These are phyloP conservation scores for Philereme vetulata DNA, from an alignment of 2,888 invertebrate genomes.

Conservation along the genomic window DNA sequence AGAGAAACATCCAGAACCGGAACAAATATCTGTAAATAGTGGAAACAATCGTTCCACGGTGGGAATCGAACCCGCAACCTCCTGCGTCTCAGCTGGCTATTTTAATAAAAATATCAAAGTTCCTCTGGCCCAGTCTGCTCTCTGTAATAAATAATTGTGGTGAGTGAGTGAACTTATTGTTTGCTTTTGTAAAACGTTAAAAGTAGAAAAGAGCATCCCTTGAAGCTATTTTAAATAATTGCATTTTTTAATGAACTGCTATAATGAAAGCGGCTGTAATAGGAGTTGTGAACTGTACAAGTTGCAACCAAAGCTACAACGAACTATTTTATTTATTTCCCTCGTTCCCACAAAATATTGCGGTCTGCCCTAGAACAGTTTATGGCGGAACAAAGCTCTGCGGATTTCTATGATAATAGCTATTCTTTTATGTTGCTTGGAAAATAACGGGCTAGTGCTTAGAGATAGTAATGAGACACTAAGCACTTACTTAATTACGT, in stretches of 20 bases:
- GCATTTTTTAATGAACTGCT: constrained; percentile 14
- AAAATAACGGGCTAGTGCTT: constrained; percentile 19
- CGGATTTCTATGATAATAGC: constrained; percentile 32
- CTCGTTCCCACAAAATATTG: constrained; percentile 24
- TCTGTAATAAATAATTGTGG: no score
- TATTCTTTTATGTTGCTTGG: constrained; percentile 20
- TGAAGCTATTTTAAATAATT: constrained; percentile 14
- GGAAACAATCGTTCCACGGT: no score
- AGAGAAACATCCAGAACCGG: no score
- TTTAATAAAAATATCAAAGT: no score
- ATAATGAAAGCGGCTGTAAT: constrained; percentile 4
- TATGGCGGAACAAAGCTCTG: constrained; percentile 33
- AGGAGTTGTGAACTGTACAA: constrained; percentile 9
- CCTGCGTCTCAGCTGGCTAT: no score
- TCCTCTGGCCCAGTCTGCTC: no score
- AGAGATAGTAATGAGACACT: constrained; percentile 9
- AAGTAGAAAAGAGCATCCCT: no score
- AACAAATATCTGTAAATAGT: no score
- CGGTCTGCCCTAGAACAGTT: constrained; percentile 35
- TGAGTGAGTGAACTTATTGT: no score
- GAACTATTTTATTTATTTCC: constrained; percentile 8
- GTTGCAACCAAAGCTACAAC: not conserved
- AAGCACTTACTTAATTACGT: constrained; percentile 7
- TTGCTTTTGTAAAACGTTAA: no score
- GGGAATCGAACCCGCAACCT: no score